Base-by-base conservation (phyloP, 2,888 invertebrate genomes). In the Agriotes lineatus region DNA sequence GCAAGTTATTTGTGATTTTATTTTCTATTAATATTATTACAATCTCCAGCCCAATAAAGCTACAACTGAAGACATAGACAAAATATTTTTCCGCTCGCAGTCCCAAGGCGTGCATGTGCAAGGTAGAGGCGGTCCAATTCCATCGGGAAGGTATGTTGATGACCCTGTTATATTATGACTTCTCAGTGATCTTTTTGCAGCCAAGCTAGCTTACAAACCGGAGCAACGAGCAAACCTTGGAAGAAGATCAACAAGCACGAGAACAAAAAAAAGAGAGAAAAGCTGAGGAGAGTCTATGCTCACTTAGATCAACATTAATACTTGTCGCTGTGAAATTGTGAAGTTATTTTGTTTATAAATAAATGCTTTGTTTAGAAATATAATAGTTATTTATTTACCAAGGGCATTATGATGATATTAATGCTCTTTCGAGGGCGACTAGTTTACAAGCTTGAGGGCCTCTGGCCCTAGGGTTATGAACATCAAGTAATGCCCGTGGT, bases 211-310 rank as follows among this genome's bases (percentile, higher is more conserved):
- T 14, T 20, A 16, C 16, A 16, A 54, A 18, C 10, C 18, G 1
- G 14, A 33, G 10, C 42, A 5, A 16, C 5, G 0, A 86, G 85
- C 19, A 91, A 94, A 79, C 92, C 91, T 0, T 94, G 92, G 90
- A 96, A 96, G 82, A 88, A 89, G 71, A 89, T 91, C 81, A 95
- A 95, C 82, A 94, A 91, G 82, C 95, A 96, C 82, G 90, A 90
- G 30, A 97, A 97, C 82, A 92, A 93, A 80, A 95, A 95, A 75
- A 97, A 96, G 82, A 91, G 92, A 68, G 96, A 97, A 82, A 99
- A 99, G 82, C 84, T 96, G n/a, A 87, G 97, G 78, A 88, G 93
- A 80, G 89, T 95, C 33, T 96, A 95, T 84, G 87, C 90, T 39
- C 91, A 96, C 85, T 87, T 96, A 60, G 97, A 97, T 84, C 89